Conservation (phyloP, 2,888 invertebrate species). For the Hypomecis punctinalis region DNA sequence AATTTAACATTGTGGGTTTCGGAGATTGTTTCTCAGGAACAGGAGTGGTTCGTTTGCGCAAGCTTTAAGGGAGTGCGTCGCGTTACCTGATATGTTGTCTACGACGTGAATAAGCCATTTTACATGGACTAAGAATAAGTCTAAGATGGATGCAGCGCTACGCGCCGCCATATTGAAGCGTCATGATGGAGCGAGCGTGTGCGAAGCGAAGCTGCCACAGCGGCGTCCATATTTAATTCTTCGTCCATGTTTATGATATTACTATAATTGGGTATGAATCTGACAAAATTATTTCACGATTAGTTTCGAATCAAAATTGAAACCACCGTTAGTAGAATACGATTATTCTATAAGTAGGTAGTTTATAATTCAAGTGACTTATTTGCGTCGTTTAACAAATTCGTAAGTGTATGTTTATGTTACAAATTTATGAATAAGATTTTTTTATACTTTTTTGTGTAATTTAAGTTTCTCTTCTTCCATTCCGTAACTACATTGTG, state of each 20-base stretch:
- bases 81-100: constrained; percentile 76
- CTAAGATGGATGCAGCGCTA: too few relatives aligned
- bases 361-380: constrained; percentile 44
- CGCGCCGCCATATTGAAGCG: neutral
- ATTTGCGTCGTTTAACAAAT: constrained; percentile 50
- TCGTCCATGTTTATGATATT: constrained; percentile 10
- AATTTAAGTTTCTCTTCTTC: constrained; percentile 65
- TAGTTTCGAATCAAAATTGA: constrained; percentile 16
- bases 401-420: constrained; percentile 54
- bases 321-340: constrained; percentile 17
- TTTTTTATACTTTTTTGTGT: constrained; percentile 43
- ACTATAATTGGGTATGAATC: constrained; percentile 2
- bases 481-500: constrained; percentile 66
- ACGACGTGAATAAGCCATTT: constrained; percentile 55
- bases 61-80: constrained; percentile 66
- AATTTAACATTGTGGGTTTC: too few relatives aligned
- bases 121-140: neutral
- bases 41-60: neutral
- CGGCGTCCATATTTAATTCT: neutral
- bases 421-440: constrained; percentile 47
- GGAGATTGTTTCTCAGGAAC: neutral
- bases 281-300: constrained; percentile 9
- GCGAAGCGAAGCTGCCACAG: too few relatives aligned
- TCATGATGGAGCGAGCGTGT: neutral
- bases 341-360: neutral